Base-by-base conservation (phyloP, 2,888 invertebrate genomes). In the Odontocerum albicorne region DNA sequence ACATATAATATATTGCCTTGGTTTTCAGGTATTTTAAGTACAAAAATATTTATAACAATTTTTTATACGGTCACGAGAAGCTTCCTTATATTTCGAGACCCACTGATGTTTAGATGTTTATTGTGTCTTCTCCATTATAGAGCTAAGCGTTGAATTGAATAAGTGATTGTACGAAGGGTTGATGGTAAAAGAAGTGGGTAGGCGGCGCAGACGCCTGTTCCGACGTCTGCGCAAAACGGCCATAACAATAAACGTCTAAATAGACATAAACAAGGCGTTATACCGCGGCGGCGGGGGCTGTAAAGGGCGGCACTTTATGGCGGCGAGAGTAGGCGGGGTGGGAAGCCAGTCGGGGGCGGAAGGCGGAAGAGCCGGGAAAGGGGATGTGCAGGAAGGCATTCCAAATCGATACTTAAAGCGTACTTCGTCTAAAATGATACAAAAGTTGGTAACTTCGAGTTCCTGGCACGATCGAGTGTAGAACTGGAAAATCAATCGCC, bases 191-290 rank as follows among this genome's bases (percentile, higher is more conserved):
- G 27, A 27, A 27, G 10, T 27, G 10, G 4, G 35, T 35, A 7
- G 12, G 44, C 15, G 31, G 44, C 49, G 40, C 49, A 22, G 27
- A 12, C 16, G 49, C 32, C 49, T 40, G 38, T 39, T 10, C 22
- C 45, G 17, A 31, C 55, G 47, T 40, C 50, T 51, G 55, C 55
- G 56, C 61, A 58, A 56, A 58, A 57, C 50, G 59, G 59, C 59
- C 56, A 61, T 61, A 61, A 61, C 61, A 61, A 61, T 61, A 61
- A 61, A 61, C 59, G 61, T 61, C 61, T 61, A 61, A 61, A 58
- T 61, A 61, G 61, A 61, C 61, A 61, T 61, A 61, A 61, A 61
- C 61, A 61, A 59, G 59, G 55, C 61, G 49, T 50, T 54, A 47
- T 45, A 49, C 36, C 21, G 49, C 33, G 54, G 57, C 55, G 50